phyloP scores from a whole-genome alignment of 2,113 vertebrate genomes.

The Agelaius tricolor region DNA sequence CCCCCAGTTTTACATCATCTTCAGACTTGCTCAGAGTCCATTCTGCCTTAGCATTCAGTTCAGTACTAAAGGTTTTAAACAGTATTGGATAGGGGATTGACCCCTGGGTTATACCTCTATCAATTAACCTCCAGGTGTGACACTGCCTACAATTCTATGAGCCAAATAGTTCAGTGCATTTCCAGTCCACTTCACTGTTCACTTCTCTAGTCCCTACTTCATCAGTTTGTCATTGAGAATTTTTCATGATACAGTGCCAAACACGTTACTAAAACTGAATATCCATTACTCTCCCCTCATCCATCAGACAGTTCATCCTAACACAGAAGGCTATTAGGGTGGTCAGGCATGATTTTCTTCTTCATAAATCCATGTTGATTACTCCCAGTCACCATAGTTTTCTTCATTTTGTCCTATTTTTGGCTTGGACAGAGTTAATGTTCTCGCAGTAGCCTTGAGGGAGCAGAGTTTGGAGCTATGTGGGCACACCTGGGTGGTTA shows the following conservation, averaged over 20 bases:
- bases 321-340: not conserved
- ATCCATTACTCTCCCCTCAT: not conserved
- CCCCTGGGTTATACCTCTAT: not conserved
- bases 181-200: not conserved
- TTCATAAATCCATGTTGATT: not conserved
- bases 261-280: not conserved
- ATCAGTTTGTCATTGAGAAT: not conserved
- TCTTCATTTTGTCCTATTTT: not conserved
- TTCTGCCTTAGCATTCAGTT: not conserved
- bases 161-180: not conserved
- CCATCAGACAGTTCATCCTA: not conserved
- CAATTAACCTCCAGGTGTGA: rapidly evolving
- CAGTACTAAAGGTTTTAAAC: not conserved
- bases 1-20: not conserved
- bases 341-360: not conserved
- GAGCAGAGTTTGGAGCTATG: not conserved
- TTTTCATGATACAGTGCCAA: not conserved
- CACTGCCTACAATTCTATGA: not conserved
- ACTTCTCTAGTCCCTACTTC: not conserved
- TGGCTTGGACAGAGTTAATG: not conserved
- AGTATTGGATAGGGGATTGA: not conserved
- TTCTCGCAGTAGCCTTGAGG: not conserved
- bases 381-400: not conserved
- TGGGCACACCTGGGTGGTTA: not conserved
- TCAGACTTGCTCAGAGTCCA: not conserved